A percentile compares a stretch with the other conserved stretches of the same genome.
Evolutionary conservation across 2,888 invertebrate genomes (phyloP).

Genomic region (Limenitis camilla): DNA sequence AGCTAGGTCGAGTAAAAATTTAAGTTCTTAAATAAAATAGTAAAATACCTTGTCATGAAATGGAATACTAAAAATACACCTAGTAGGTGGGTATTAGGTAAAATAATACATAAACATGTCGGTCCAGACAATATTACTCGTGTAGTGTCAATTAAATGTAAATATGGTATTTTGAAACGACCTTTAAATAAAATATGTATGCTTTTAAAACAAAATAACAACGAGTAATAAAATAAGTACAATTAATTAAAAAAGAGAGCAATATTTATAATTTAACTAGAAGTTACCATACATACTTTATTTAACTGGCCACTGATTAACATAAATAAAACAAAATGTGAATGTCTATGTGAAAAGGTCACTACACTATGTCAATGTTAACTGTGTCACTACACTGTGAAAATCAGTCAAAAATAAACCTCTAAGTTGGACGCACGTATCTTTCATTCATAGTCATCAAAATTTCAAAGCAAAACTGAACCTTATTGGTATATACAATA

Average conservation of each 20-base stretch:
- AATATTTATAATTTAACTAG: background rate
- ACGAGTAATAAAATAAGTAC: background rate
- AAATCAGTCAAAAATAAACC: no score
- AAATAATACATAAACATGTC: background rate
- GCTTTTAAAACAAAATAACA: background rate
- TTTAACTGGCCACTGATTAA: background rate
- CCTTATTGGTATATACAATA: no score
- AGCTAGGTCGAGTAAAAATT: no score
- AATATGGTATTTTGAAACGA: slow-evolving; percentile 3
- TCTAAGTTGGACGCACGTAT: no score
- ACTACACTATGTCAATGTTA: no score
- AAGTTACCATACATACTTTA: background rate
- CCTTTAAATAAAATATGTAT: slow-evolving; percentile 9
- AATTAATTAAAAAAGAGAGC: background rate
- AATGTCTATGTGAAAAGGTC: no score
- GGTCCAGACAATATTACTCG: slow-evolving; percentile 8
- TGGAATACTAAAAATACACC: no score
- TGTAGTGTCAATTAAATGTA: slow-evolving; percentile 11
- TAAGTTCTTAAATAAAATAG: no score
- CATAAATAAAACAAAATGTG: background rate
- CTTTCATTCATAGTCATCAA: no score
- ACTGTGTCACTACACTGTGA: no score
- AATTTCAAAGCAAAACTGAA: no score
- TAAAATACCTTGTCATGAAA: no score
- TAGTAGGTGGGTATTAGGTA: background rate